Evolutionary conservation across 2,797 vertebrate species (phyloP).

Genomic region (Hylomyscus alleni): DNA sequence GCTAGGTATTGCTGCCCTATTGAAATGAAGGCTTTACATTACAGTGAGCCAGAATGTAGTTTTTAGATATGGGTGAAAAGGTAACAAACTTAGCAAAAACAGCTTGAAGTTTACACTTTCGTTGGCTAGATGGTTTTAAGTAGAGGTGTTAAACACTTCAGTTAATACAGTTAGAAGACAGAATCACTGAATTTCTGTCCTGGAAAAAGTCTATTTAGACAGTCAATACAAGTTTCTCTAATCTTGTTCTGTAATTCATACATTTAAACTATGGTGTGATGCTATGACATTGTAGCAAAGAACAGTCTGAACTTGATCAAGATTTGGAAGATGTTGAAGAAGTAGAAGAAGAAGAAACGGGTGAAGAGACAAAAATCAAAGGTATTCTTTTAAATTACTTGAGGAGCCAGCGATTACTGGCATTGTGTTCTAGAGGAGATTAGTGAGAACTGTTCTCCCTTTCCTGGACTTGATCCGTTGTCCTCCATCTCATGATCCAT

Average conservation of each 20-base stretch:
- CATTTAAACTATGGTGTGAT: conserved; percentile 81
- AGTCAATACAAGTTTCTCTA: conserved; percentile 75
- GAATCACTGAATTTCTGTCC: conserved; percentile 28
- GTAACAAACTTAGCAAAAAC: neutral
- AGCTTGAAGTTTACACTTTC: conserved; percentile 45
- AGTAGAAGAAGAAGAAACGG: conserved; percentile 98
- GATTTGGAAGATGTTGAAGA: conserved; percentile 99
- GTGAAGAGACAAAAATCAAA: conserved; percentile 97
- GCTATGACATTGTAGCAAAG: conserved; percentile 93
- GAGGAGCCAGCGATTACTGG: conserved; percentile 70
- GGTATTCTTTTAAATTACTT: conserved; percentile 89
- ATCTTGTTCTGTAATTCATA: conserved; percentile 73
- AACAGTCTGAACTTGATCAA: conserved; percentile 97
- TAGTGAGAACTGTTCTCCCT: neutral
- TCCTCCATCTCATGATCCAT: neutral
- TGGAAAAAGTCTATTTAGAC: conserved; percentile 72
- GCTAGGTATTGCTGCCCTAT: neutral
- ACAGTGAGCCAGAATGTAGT: neutral
- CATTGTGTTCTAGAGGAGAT: conserved; percentile 40
- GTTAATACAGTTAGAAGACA: neutral
- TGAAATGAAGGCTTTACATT: neutral
- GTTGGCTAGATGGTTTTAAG: conserved; percentile 61
- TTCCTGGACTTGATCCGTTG: neutral
- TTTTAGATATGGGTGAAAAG: neutral
- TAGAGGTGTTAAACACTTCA: conserved; percentile 42